Percentiles rank a stretch among this genome's conserved stretches.
Conservation (phyloP, 2,113 vertebrate genomes). For the Abramis brama region DNA sequence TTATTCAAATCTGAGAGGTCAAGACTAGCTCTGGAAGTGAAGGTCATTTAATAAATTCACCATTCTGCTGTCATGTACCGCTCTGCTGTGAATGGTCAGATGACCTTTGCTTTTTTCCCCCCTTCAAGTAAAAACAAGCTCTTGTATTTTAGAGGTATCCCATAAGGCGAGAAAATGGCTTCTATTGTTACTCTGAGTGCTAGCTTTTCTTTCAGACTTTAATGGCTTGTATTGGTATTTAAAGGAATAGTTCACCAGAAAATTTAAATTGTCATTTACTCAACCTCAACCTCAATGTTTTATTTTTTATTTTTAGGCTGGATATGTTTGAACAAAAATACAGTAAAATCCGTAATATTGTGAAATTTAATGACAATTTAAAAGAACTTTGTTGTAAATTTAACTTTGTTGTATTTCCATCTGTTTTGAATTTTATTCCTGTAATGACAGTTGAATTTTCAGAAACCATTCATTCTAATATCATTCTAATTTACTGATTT, state of each 20-base stretch:
- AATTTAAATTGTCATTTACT: not conserved
- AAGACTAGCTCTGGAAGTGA: conserved; percentile 69
- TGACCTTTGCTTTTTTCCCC: not conserved
- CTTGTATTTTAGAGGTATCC: not conserved
- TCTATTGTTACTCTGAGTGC: not conserved
- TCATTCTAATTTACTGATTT: not conserved
- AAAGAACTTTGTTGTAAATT: not conserved
- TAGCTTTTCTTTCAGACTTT: not conserved
- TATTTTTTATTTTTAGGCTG: not conserved
- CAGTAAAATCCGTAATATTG: not conserved
- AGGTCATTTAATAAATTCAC: conserved; percentile 61
- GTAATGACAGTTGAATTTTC: not conserved
- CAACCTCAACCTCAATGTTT: too few relatives aligned
- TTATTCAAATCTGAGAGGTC: conserved; percentile 63
- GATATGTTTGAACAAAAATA: not conserved
- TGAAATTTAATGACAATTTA: not conserved
- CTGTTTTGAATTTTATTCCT: not conserved
- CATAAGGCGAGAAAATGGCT: not conserved
- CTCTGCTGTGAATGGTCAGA: not conserved
- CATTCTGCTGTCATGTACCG: not conserved
- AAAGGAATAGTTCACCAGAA: not conserved
- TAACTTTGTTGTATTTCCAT: not conserved
- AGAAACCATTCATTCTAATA: not conserved
- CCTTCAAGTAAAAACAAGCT: not conserved
- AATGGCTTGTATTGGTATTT: not conserved